Conservation (phyloP, 2,797 vertebrate genomes). For the Anabacerthia variegaticeps region DNA sequence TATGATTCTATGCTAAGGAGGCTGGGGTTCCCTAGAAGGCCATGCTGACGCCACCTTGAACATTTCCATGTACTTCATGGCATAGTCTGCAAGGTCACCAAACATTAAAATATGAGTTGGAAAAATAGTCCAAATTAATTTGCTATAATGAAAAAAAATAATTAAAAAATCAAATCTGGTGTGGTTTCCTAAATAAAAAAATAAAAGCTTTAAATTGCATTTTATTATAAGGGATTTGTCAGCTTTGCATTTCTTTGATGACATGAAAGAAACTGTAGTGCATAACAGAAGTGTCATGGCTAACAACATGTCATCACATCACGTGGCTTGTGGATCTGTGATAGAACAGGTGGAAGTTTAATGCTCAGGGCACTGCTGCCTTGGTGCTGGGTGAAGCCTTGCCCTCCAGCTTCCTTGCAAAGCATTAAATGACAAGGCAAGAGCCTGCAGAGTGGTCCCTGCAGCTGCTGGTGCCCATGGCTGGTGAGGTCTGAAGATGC, state of each 20-base stretch:
- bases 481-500: neutral
- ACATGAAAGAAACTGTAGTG: neutral
- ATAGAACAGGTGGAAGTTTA: neutral
- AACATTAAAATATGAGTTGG: neutral
- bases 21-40: neutral
- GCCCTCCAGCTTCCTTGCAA: neutral
- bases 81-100: neutral
- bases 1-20: neutral
- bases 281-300: neutral
- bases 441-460: neutral
- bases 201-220: neutral
- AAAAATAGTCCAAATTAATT: neutral
- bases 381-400: neutral
- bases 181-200: neutral
- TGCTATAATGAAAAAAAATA: neutral
- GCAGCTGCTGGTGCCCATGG: neutral
- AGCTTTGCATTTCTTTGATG: neutral
- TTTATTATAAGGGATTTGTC: neutral
- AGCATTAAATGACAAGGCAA: neutral
- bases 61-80: neutral
- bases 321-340: neutral
- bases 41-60: neutral
- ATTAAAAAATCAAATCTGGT: neutral
- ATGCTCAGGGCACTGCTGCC: neutral
- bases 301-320: neutral